Conservation (phyloP, 1,140 invertebrate genomes). For the Wiebesia pumilae region DNA sequence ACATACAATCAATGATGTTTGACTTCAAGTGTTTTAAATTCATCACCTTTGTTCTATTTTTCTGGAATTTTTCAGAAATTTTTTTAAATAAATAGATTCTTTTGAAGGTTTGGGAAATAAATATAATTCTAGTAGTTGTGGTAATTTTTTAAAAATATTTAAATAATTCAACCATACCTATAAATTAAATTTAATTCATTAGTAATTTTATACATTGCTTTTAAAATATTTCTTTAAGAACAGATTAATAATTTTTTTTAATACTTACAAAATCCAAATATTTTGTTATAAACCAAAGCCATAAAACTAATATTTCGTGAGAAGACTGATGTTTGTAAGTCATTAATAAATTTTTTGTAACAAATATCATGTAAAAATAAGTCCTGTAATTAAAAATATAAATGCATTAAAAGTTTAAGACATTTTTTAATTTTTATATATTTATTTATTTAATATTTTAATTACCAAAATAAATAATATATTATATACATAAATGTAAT, state of each 20-base stretch:
- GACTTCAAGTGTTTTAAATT: conserved; percentile 1
- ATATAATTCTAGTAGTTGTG: neutral
- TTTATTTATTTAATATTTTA: neutral
- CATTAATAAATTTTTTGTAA: conserved; percentile 37
- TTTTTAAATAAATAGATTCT: conserved; percentile 40
- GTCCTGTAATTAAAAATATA: conserved; percentile 19
- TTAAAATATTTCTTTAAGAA: neutral
- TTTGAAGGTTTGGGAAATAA: conserved; percentile 33
- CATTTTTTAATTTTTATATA: neutral
- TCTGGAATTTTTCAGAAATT: conserved; percentile 25
- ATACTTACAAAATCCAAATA: conserved; percentile 43
- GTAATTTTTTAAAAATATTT: conserved; percentile 17
- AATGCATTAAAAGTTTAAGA: neutral
- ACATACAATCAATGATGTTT: too few species aligned
- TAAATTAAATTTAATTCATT: conserved; percentile 12
- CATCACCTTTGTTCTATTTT: conserved; percentile 19
- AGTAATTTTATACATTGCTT: neutral
- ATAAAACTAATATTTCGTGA: conserved; percentile 33
- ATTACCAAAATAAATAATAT: conserved; percentile 45
- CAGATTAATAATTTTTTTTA: neutral
- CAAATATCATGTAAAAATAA: conserved; percentile 13
- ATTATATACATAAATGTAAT: conserved; percentile 11
- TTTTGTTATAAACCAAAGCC: conserved; percentile 31
- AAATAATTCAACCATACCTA: conserved; percentile 27
- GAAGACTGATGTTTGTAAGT: conserved; percentile 33